Percentiles rank a stretch among this genome's conserved stretches.
These are phyloP conservation scores for Eilema caniola DNA, from an alignment of 2,888 invertebrate genomes.

Conservation along the genomic window DNA sequence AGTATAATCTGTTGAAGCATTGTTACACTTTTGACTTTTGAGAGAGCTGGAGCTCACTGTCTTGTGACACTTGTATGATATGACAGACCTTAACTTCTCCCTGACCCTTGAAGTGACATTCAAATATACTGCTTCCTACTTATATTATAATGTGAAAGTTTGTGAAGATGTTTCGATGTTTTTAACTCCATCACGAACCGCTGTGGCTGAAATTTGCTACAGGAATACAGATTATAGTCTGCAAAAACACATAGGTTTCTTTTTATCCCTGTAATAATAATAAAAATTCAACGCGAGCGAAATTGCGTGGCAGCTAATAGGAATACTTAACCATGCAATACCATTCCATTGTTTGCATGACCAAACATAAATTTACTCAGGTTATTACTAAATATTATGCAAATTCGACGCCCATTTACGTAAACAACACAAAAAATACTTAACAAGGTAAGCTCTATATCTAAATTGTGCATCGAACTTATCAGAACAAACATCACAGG, in stretches of 20 bases:
- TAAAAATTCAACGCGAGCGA: background rate
- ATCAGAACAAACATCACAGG: constrained; percentile 59
- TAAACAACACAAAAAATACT: constrained; percentile 22
- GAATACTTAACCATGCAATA: background rate
- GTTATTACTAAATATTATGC: constrained; percentile 10
- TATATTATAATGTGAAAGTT: too few species aligned
- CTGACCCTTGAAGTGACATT: too few species aligned
- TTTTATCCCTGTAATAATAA: too few species aligned
- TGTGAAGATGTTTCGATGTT: too few species aligned
- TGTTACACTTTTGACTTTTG: background rate
- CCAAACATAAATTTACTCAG: background rate
- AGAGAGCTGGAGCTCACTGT: too few species aligned
- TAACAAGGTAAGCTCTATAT: constrained; percentile 30
- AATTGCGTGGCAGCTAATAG: background rate
- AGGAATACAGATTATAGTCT: too few species aligned
- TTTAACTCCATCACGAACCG: too few species aligned
- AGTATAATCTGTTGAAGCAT: background rate
- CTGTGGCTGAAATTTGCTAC: too few species aligned
- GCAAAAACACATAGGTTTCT: too few species aligned
- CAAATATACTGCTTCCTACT: too few species aligned
- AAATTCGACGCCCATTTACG: constrained; percentile 15
- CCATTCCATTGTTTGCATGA: background rate
- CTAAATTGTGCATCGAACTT: constrained; percentile 51
- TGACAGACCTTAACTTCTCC: too few species aligned
- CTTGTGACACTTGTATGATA: too few species aligned